Percentiles rank a stretch among this genome's conserved stretches.
These are phyloP conservation scores for Tortrix viridana DNA, from an alignment of 2,888 invertebrate genomes.

Conservation along the genomic window DNA sequence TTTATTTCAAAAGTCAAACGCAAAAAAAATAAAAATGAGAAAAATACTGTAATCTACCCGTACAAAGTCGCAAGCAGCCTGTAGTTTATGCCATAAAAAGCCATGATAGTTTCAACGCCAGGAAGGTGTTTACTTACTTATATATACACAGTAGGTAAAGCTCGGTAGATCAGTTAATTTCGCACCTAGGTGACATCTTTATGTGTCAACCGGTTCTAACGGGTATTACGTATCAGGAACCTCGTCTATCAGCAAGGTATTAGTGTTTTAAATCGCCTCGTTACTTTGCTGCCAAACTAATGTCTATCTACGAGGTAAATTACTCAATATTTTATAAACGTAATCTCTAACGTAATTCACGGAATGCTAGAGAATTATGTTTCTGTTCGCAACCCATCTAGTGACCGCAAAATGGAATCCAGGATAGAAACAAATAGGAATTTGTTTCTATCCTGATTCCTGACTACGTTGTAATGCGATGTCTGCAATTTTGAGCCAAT, in stretches of 20 bases:
- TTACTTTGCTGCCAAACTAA: constrained; percentile 19
- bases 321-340: constrained; percentile 8
- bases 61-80: no score
- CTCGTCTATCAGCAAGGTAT: constrained; percentile 50
- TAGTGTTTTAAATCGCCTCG: constrained; percentile 33
- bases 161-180: constrained; percentile 66
- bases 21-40: no score
- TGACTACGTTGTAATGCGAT: constrained; percentile 6
- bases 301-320: constrained; percentile 14
- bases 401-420: constrained; percentile 32
- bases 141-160: constrained; percentile 46
- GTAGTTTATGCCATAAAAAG: neutral
- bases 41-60: no score
- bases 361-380: constrained; percentile 6
- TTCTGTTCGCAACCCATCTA: constrained; percentile 12
- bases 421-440: no score
- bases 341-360: neutral
- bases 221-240: constrained; percentile 51
- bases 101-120: no score
- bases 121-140: no score
- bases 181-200: constrained; percentile 65
- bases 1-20: no score
- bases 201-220: constrained; percentile 60
- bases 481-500: constrained; percentile 12
- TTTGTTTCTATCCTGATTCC: constrained; percentile 24